Percentiles rank a stretch among this genome's conserved stretches.
Evolutionary conservation across 2,888 invertebrate genomes (phyloP).

Genomic region (Digitonthophagus gazella): DNA sequence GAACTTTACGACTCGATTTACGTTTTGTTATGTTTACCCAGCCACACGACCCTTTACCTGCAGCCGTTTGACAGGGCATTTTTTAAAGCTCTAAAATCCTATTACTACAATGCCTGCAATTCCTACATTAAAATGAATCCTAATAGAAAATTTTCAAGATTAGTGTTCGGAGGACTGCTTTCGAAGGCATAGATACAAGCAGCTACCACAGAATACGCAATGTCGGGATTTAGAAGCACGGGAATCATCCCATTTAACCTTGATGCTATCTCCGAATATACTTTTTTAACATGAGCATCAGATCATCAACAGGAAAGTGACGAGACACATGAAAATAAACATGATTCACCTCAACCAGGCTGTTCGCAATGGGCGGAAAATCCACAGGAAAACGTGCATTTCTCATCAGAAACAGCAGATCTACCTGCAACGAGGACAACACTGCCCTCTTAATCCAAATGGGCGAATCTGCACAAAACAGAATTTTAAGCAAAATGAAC

Average conservation of each 20-base stretch:
- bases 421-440: neutral
- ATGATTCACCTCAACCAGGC: too few species aligned
- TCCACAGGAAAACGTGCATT: too few species aligned
- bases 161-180: too few species aligned
- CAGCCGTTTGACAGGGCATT: slow-evolving; percentile 29
- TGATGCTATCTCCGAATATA: slow-evolving; percentile 35
- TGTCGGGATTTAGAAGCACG: slow-evolving; percentile 32
- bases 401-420: slow-evolving; percentile 2
- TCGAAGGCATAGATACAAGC: too few species aligned
- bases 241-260: slow-evolving; percentile 33
- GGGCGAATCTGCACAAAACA: too few species aligned
- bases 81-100: too few species aligned
- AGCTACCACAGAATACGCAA: slow-evolving; percentile 31
- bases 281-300: slow-evolving; percentile 24
- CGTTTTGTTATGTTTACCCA: too few species aligned
- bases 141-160: slow-evolving; percentile 27
- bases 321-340: neutral
- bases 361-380: neutral
- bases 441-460: too few species aligned
- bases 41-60: slow-evolving; percentile 29
- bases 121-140: slow-evolving; percentile 26
- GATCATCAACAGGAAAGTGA: slow-evolving; percentile 2
- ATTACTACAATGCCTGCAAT: too few species aligned
- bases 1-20: too few species aligned
- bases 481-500: too few species aligned